Base-by-base conservation (phyloP, 2,888 invertebrate genomes). In the Sussaba pulchella region DNA sequence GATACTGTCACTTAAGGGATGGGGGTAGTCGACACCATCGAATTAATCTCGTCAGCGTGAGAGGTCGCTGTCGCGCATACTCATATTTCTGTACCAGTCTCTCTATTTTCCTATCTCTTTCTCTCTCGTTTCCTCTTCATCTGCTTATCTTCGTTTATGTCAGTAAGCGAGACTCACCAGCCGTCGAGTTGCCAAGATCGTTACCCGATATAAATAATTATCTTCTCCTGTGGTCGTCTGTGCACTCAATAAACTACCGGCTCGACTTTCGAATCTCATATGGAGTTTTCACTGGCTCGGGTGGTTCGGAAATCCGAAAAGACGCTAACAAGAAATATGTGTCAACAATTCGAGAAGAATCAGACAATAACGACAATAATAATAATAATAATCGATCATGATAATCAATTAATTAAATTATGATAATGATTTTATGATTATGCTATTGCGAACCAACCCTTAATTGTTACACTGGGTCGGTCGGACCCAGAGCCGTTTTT, bases 181-280 rank as follows among this genome's bases (percentile, higher is more conserved):
- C 52, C 52, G 52, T 54, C 52, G 26, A 54, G 52, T n/a, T 8
- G 52, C 24, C 24, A 26, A 54, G 52, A 54, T 54, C 26, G 52
- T 54, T 54, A 54, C 52, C 26, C 52, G 52, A 54, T 54, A 54
- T 54, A 26, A 54, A 54, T 54, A 54, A 54, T 26, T 54, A 54
- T n/a, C 52, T 26, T 24, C n/a, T 26, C 52, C 26, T 54, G 21
- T 52, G 50, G 50, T 24, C 6, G 50, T 52, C 24, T 52, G 24
- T 52, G 50, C 12, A 1, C 24, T 24, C 12, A 52, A 21, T 21
- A 24, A 52, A 24, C 3, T n/a, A 17, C 1, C 50, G 50, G 21
- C 24, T 10, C 2, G 50, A 21, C 21, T 12, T 47, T 52, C 14
- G 52, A 54, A 26, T 24, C n/a, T 26, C 8, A 2, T 24, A 26